phyloP scores from a whole-genome alignment of 1,140 invertebrate genomes.

The Trypoxylus dichotomus region DNA sequence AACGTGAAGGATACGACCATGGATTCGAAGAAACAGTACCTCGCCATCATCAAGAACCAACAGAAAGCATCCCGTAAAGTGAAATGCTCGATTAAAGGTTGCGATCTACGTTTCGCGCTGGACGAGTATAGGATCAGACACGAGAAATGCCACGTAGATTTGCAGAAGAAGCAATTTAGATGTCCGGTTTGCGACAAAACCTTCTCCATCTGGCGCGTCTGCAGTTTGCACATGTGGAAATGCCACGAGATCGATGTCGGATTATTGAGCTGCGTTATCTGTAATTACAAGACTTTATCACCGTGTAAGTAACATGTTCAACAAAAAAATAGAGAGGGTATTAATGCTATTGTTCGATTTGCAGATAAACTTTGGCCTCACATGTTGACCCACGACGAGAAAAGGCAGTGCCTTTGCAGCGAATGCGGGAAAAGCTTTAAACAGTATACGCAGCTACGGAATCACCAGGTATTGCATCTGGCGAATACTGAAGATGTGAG shows the following conservation, averaged over 20 bases:
- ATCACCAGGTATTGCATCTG: slow-evolving; percentile 63
- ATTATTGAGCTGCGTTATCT: slow-evolving; percentile 65
- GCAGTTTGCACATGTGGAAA: slow-evolving; percentile 70
- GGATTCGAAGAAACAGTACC: slow-evolving; percentile 4
- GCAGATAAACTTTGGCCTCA: slow-evolving; percentile 51
- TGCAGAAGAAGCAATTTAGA: slow-evolving; percentile 53
- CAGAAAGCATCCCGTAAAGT: slow-evolving; percentile 40
- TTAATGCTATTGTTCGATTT: slow-evolving; percentile 24
- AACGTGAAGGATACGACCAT: neutral
- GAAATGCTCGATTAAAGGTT: slow-evolving; percentile 56
- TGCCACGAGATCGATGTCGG: slow-evolving; percentile 67
- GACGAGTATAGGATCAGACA: slow-evolving; percentile 56
- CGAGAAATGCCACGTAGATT: slow-evolving; percentile 55
- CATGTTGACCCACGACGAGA: slow-evolving; percentile 64
- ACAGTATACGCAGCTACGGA: slow-evolving; percentile 64
- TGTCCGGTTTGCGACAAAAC: slow-evolving; percentile 58
- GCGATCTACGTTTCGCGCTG: slow-evolving; percentile 58
- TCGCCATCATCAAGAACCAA: slow-evolving; percentile 37
- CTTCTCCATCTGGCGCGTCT: slow-evolving; percentile 62
- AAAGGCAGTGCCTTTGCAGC: slow-evolving; percentile 61
- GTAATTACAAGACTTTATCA: slow-evolving; percentile 60
- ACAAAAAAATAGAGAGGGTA: neutral
- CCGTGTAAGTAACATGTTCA: slow-evolving; percentile 53
- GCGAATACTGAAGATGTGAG: slow-evolving; percentile 41
- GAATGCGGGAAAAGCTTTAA: slow-evolving; percentile 68